Evolutionary conservation across 2,888 invertebrate genomes (phyloP).

Genomic region (Atethmia centrago): DNA sequence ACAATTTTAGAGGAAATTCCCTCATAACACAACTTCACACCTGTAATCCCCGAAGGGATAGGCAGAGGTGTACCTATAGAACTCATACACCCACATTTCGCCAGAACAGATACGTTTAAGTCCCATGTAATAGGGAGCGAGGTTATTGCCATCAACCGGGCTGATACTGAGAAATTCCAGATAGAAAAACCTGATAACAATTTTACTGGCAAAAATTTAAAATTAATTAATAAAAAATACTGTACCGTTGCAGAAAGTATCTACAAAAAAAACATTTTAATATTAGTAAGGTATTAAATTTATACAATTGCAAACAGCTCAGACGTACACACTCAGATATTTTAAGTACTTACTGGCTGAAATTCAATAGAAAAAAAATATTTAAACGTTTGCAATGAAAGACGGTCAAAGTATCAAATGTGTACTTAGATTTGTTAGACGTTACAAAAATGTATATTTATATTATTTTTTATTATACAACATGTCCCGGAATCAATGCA

Average conservation of each 20-base stretch:
- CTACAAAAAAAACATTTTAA: neutral
- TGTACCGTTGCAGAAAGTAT: neutral
- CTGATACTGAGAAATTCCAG: no score
- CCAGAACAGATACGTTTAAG: no score
- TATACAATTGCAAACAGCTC: neutral
- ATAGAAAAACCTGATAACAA: no score
- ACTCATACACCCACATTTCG: no score
- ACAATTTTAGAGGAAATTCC: neutral
- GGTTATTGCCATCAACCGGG: no score
- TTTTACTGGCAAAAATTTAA: no score
- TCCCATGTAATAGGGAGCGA: no score
- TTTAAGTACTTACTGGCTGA: neutral
- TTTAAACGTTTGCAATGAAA: neutral
- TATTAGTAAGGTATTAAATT: neutral
- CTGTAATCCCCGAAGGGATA: no score
- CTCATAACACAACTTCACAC: neutral
- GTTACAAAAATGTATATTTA: neutral
- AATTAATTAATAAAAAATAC: neutral
- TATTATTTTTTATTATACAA: neutral
- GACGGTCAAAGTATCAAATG: neutral
- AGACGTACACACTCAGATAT: neutral
- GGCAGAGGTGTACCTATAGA: no score
- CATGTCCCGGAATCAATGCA: neutral
- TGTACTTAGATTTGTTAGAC: neutral
- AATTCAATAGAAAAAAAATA: neutral